Conservation (phyloP, 2,888 invertebrate species). For the Spicauda simplicius region DNA sequence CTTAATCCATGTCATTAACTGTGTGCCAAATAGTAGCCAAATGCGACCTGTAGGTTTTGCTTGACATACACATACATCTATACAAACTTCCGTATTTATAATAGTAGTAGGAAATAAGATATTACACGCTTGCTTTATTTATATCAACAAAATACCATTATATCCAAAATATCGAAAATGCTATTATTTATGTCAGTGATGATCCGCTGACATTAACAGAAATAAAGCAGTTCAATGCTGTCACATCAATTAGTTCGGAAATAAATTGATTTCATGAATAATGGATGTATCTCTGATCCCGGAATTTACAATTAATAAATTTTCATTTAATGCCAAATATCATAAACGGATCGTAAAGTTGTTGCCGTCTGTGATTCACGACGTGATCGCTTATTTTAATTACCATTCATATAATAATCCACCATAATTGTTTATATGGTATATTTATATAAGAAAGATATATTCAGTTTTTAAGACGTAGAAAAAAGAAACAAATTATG, state of each 20-base stretch:
- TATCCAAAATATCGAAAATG: background rate
- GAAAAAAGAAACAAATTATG: too few relatives aligned
- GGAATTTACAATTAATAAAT: background rate
- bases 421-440: too few relatives aligned
- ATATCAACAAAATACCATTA: too few relatives aligned
- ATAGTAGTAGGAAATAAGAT: too few relatives aligned
- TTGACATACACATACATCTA: too few relatives aligned
- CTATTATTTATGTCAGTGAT: background rate
- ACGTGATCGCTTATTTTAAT: background rate
- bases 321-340: slow-evolving; percentile 1
- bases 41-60: too few relatives aligned
- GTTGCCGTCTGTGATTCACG: background rate
- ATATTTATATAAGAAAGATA: too few relatives aligned
- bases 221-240: background rate
- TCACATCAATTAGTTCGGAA: slow-evolving; percentile 1
- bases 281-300: background rate
- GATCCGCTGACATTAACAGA: background rate
- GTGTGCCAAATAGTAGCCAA: too few relatives aligned
- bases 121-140: too few relatives aligned
- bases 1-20: too few relatives aligned
- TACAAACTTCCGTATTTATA: too few relatives aligned
- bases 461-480: too few relatives aligned
- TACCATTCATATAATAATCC: background rate
- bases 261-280: slow-evolving; percentile 1
- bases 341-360: background rate